A percentile compares a stretch with the other conserved stretches of the same genome.
Evolutionary conservation across 2,797 vertebrate genomes (phyloP).

Genomic region (Sebastes paucispinis): DNA sequence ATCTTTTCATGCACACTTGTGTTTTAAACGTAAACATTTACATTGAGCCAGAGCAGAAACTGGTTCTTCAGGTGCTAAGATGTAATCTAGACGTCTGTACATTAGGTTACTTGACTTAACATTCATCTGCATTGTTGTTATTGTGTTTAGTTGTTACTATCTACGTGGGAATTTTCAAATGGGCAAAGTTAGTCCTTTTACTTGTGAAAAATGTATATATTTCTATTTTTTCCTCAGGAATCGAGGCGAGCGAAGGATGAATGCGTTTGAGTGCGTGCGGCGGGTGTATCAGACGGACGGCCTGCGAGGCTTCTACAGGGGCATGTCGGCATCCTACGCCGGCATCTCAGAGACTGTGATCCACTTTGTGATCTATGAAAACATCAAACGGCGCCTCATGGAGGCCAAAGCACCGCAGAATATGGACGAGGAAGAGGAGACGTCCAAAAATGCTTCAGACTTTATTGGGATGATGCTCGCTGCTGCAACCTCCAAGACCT

Average conservation of each 20-base stretch:
- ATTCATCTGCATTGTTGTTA: not conserved
- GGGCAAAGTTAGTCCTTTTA: not conserved
- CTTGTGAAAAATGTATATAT: not conserved
- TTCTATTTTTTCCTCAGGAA: constrained; percentile 75
- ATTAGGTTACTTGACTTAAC: not conserved
- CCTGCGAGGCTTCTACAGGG: constrained; percentile 93
- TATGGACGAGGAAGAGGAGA: constrained; percentile 90
- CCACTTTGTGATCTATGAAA: constrained; percentile 99
- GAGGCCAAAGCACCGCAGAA: constrained; percentile 87
- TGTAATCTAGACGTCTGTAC: not conserved
- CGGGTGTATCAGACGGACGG: constrained; percentile 94
- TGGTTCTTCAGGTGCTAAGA: not conserved
- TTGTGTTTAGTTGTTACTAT: not conserved
- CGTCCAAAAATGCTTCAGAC: constrained; percentile 90
- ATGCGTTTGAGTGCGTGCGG: constrained; percentile 91
- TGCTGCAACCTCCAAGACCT: constrained; percentile 97
- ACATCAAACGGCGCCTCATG: constrained; percentile 92
- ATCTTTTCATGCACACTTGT: too few species aligned
- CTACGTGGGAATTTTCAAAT: not conserved
- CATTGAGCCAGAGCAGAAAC: too few species aligned
- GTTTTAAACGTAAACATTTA: too few species aligned
- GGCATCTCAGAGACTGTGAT: constrained; percentile 99
- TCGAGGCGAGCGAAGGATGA: constrained; percentile 93
- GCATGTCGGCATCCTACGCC: constrained; percentile 97
- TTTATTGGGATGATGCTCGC: constrained; percentile 98